phyloP scores from a whole-genome alignment of 2,888 invertebrate species.

The Acrobasis consociella region DNA sequence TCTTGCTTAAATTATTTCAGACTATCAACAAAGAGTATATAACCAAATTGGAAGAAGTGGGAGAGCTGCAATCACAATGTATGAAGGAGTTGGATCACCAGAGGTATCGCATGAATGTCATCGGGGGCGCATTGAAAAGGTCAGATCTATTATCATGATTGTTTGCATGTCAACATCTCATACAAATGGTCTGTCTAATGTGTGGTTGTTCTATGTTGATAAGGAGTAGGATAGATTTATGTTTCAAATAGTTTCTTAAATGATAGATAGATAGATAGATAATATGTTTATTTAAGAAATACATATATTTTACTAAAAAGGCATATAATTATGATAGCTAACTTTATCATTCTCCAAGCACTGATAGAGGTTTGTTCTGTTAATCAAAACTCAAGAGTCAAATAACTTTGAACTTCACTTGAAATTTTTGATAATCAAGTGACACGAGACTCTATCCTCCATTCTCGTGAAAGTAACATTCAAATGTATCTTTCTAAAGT shows the following conservation, averaged over 20 bases:
- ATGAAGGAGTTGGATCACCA: conserved; percentile 95
- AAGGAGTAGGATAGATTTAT: neutral
- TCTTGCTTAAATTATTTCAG: conserved; percentile 66
- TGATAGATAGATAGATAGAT: too few relatives aligned
- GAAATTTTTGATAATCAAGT: too few relatives aligned
- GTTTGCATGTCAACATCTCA: conserved; percentile 10
- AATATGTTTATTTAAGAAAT: too few relatives aligned
- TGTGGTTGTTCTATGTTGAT: neutral
- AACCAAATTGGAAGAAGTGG: conserved; percentile 92
- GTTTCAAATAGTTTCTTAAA: neutral
- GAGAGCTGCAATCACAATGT: conserved; percentile 92
- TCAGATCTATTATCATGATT: conserved; percentile 70
- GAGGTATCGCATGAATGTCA: conserved; percentile 93
- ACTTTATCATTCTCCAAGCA: too few relatives aligned
- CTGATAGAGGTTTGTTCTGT: too few relatives aligned
- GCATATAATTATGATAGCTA: too few relatives aligned
- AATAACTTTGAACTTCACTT: too few relatives aligned
- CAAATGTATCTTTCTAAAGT: too few relatives aligned
- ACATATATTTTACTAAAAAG: too few relatives aligned
- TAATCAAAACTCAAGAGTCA: too few relatives aligned
- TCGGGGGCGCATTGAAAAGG: conserved; percentile 90
- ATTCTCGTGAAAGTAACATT: too few relatives aligned
- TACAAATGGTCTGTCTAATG: neutral
- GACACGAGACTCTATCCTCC: too few relatives aligned
- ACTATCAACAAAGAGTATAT: conserved; percentile 91